Evolutionary conservation across 2,113 vertebrate genomes (phyloP).

Genomic region (Callipepla squamata): DNA sequence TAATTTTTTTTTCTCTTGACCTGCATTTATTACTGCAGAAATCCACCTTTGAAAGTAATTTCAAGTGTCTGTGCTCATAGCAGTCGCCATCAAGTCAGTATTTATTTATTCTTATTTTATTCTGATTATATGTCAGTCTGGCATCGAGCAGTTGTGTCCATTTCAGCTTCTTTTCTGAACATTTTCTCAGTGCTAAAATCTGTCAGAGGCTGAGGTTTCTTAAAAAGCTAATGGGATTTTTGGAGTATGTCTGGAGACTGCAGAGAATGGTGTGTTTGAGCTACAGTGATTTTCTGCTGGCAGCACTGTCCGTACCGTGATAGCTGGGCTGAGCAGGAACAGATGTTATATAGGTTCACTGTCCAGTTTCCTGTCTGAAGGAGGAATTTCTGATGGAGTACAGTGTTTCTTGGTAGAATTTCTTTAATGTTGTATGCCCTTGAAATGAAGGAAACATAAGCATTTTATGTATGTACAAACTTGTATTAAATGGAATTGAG

Average conservation of each 20-base stretch:
- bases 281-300: neutral
- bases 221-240: neutral
- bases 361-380: neutral
- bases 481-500: neutral
- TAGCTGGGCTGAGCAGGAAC: neutral
- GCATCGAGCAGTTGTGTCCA: neutral
- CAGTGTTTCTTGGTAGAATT: neutral
- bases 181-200: neutral
- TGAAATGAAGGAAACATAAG: neutral
- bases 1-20: neutral
- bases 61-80: neutral
- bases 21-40: neutral
- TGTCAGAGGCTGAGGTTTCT: neutral
- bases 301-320: neutral
- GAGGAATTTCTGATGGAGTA: neutral
- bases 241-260: neutral
- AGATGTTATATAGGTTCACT: neutral
- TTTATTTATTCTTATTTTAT: neutral
- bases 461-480: fast-evolving
- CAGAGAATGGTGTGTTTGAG: neutral
- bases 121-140: neutral
- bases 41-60: neutral
- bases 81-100: neutral
- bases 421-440: neutral
- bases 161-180: neutral